Base-by-base conservation (phyloP, 2,113 vertebrate genomes). In the Poeciliopsis occidentalis region DNA sequence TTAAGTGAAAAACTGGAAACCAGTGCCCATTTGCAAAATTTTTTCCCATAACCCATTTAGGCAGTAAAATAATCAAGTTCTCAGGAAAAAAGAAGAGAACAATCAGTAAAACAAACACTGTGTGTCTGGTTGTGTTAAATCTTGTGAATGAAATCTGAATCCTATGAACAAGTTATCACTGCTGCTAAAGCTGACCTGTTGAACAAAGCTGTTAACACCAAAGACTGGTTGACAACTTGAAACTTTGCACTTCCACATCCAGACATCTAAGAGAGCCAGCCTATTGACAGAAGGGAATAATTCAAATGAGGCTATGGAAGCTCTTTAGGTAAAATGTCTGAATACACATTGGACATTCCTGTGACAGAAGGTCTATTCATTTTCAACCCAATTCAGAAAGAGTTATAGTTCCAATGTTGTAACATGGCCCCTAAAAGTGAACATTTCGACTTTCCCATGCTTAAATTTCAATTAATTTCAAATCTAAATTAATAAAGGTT, bases 121-220 rank as follows among this genome's bases (percentile, higher is more conserved):
- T 72, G 84, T 66, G 74, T 19, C 73, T 24, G 69, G 29, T 37
- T 68, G 60, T 69, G 67, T 67, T 31, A 66, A 76, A 78, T 73
- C 70, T 69, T 75, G 74, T 83, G 67, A 85, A 83, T 67, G 67
- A 78, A 29, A 62, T 71, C 22, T 65, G 66, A 72, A 79, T 76
- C 75, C 76, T 27, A 26, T 39, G 69, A 82, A 73, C 66, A 64
- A 69, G 41, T 27, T 0, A 10, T 30, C 32, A 65, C 65, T 67
- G 72, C 67, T 74, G 75, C 70, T 67, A 39, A 39, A 54, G 71
- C 75, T 51, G 60, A 78, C 74, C 81, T 76, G 75, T 83, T 88
- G 85, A 82, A 68, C 75, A 80, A 77, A 87, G 85, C 79, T 75
- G 83, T 87, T 86, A 85, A 90, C 84, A 86, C 51, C 27, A 72